Conservation (phyloP, 2,888 invertebrate species). For the Athalia circularis region DNA sequence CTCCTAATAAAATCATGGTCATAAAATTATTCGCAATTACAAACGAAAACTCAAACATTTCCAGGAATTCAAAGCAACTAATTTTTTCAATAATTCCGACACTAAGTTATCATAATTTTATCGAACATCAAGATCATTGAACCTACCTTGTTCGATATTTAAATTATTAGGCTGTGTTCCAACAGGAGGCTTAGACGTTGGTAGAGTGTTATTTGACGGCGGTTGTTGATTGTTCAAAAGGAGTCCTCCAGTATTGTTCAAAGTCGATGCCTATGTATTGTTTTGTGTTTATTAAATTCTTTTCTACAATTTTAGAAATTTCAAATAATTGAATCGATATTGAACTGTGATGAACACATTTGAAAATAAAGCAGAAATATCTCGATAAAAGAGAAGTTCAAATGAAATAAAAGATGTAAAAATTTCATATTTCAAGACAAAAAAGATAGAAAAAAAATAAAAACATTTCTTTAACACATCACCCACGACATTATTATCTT, state of each 20-base stretch:
- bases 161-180: conserved; percentile 67
- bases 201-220: conserved; percentile 47
- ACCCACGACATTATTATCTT: conserved; percentile 54
- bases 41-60: no score
- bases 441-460: not conserved
- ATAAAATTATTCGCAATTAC: conserved; percentile 11
- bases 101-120: not conserved
- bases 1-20: conserved; percentile 56
- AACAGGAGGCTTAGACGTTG: conserved; percentile 65
- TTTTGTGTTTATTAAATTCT: conserved; percentile 43
- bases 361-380: not conserved
- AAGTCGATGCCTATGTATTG: conserved; percentile 66
- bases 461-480: not conserved
- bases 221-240: conserved; percentile 71
- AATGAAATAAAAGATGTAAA: not conserved
- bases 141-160: conserved; percentile 69
- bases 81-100: no score
- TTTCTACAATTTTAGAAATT: not conserved
- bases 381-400: no score
- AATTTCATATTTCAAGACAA: not conserved
- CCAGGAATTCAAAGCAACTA: no score
- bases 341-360: not conserved
- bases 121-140: not conserved
- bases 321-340: not conserved
- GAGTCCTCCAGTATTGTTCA: conserved; percentile 71